Base-by-base conservation (phyloP, 2,113 vertebrate species). In the Mugil cephalus region DNA sequence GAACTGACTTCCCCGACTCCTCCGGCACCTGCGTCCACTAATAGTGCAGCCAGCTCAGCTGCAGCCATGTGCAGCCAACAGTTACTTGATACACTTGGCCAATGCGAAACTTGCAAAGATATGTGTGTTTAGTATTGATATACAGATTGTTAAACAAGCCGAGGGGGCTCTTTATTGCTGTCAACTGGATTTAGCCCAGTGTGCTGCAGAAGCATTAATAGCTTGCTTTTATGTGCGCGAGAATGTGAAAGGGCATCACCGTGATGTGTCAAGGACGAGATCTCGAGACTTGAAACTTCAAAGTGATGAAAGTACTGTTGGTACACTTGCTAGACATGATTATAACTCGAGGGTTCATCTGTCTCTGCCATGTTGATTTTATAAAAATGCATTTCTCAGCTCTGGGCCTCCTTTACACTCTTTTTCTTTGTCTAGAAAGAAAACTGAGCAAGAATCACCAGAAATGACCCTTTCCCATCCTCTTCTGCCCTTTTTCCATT, bases 11-110 rank as follows among this genome's bases (percentile, higher is more conserved):
- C 69, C 73, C 48, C 38, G 10, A 76, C 72, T 80, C 75, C 66
- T 48, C 36, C 35, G 30, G 75, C 87, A 89, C 79, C 84, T 88
- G 85, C 40, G 82, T 65, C 80, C 87, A 66, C 48, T n/a, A 55
- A 62, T 48, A 58, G 10, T 35, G 71, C 65, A 79, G 66, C 58
- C 77, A 69, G 62, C 36, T 61, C 81, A 66, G 69, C 83, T 78
- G 69, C 77, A 88, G 40, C 66, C 74, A 60, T 85, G 85, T 73
- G 77, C 69, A 88, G 36, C 80, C 82, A 84, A 48, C 74, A 74
- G 69, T 61, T 63, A 75, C 72, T 77, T 75, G 79, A 86, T 82
- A 77, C 24, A 82, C 75, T 79, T 67, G 35, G 24, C 43, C 36
- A 45, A 64, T 77, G 11, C 38, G 1, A 66, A 78, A 82, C 80